Conservation (phyloP, 2,113 vertebrate species). For the Puma concolor region DNA sequence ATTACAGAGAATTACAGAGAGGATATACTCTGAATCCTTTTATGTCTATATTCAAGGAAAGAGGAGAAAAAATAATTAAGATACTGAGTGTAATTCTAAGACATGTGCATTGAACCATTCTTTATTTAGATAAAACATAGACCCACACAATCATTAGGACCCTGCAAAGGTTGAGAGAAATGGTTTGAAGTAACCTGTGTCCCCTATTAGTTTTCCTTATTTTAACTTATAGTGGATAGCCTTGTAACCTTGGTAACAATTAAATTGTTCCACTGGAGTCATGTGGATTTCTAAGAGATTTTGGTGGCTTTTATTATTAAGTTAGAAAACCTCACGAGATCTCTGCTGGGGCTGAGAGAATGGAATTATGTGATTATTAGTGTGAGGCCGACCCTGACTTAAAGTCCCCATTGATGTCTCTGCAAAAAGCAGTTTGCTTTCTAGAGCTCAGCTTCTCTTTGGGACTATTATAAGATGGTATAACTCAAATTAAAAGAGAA, state of each 20-base stretch:
- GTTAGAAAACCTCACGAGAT: conserved; percentile 44
- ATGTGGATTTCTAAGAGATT: conserved; percentile 45
- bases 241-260: conserved; percentile 12
- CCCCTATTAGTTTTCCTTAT: conserved; percentile 1
- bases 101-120: background rate
- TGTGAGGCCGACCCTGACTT: background rate
- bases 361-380: conserved; percentile 35
- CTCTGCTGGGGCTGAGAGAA: background rate
- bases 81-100: conserved; percentile 4
- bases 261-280: background rate
- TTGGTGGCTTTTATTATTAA: conserved; percentile 45
- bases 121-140: conserved; percentile 25
- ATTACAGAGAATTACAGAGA: conserved; percentile 8
- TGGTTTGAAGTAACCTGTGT: background rate
- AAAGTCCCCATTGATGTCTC: conserved; percentile 1
- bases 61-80: conserved; percentile 4
- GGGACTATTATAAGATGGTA: background rate
- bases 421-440: conserved; percentile 40
- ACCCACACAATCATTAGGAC: background rate
- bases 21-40: background rate
- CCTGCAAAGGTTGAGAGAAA: background rate
- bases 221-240: background rate
- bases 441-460: background rate
- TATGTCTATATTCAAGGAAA: background rate
- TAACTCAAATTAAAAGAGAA: background rate